Base-by-base conservation (phyloP, 2,113 vertebrate species). In the Verasper variegatus region DNA sequence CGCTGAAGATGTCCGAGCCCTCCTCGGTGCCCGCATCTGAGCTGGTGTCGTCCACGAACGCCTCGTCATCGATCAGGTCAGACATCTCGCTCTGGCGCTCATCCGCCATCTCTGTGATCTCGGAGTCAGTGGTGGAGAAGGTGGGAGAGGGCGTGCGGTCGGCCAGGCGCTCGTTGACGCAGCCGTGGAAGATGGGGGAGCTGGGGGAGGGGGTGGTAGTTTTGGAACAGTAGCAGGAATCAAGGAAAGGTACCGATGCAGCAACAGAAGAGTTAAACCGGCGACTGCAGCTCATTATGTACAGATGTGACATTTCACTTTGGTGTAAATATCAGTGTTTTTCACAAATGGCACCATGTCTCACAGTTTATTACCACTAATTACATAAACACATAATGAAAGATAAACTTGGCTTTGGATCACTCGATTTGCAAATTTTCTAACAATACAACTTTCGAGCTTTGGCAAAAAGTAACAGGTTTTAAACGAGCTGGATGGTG, bases 81-180 rank as follows among this genome's bases (percentile, higher is more conserved):
- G 97, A 97, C 96, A 99, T 97, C 93, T 98, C 96, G 78, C 97
- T 97, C 92, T 98, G 98, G 83, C 98, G 96, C 74, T 99, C 98
- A 51, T 99, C 98, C 5, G 98, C 98, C 93, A 99, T 93, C 90
- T 99, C 98, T 0, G 98, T 99, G 95, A 99, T 96, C 95, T 99
- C 98, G 0, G 98, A 99, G 92, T 99, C 98, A 11, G 96, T 97
- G 83, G 97, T 98, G 92, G 98, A 99, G 95, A 99, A 98, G 90
- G 98, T 99, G 80, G 98, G 98, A 63, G 98, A 99, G 80, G 98
- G 98, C n/a, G 98, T 99, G 93, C 98, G 98, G 92, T 99, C 98
- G 7, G 95, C 95, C 91, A 99, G 95, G 82, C 89, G 98, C 95
- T 99, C 98, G 67, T 99, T 99, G 76, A 99, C 98, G 71, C 98